These are phyloP conservation scores for Umimayanthus kanabou DNA, from an alignment of 92 coral and sea anemone genomes.

Conservation along the genomic window DNA sequence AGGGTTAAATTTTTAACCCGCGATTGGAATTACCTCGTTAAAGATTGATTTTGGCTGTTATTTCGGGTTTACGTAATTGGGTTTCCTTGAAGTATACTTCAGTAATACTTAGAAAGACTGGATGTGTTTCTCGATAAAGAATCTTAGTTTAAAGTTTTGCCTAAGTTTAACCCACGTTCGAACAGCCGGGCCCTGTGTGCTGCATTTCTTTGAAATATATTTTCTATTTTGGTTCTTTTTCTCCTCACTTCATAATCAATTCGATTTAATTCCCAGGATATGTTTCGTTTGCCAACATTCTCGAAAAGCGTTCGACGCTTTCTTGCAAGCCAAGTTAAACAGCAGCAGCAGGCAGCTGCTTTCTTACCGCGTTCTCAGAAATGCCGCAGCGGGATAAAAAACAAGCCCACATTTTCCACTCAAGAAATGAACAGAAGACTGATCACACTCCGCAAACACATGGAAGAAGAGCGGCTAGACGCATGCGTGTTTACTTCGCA, in stretches of 20 bases:
- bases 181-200: too few relatives aligned
- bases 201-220: background rate
- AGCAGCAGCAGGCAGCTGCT: background rate
- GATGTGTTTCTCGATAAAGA: too few relatives aligned
- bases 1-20: too few relatives aligned
- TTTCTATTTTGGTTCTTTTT: background rate
- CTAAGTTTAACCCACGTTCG: too few relatives aligned
- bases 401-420: background rate
- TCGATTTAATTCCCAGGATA: background rate
- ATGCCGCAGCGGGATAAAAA: conserved; percentile 4
- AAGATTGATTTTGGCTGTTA: too few relatives aligned
- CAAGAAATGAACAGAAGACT: conserved; percentile 31
- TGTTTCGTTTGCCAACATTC: conserved; percentile 20
- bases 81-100: too few relatives aligned
- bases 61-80: too few relatives aligned
- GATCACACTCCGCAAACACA: conserved; percentile 5
- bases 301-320: conserved; percentile 14
- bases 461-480: conserved; percentile 18
- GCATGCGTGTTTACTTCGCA: conserved; percentile 16
- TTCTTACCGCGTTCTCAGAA: conserved; percentile 20
- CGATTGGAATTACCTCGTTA: too few relatives aligned
- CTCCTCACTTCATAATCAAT: background rate
- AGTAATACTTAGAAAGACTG: too few relatives aligned
- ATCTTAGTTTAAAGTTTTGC: too few relatives aligned
- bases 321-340: background rate